Evolutionary conservation across 2,888 invertebrate genomes (phyloP).

Genomic region (Watsonalla binaria): DNA sequence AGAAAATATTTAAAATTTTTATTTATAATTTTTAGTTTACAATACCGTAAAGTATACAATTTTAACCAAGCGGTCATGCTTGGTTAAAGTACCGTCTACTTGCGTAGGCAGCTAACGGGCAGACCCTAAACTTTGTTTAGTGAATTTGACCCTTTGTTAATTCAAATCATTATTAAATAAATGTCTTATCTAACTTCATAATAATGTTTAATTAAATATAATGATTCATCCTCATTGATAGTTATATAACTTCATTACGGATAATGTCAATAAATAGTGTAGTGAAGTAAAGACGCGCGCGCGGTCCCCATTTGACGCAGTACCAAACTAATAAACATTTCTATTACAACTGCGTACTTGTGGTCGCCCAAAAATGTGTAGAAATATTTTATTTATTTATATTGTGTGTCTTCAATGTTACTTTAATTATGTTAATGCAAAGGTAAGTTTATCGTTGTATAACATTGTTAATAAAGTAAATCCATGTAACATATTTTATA

Average conservation of each 20-base stretch:
- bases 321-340: neutral
- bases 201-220: slow-evolving; percentile 7
- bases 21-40: no score
- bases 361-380: neutral
- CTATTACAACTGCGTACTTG: neutral
- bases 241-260: slow-evolving; percentile 16
- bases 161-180: no score
- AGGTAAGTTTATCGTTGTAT: slow-evolving; percentile 14
- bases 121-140: no score
- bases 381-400: slow-evolving; percentile 7
- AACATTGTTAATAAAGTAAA: neutral
- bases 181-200: no score
- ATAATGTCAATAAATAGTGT: slow-evolving; percentile 18
- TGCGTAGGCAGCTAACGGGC: no score
- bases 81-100: no score
- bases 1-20: no score
- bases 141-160: no score
- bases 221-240: slow-evolving; percentile 11
- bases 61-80: no score
- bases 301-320: neutral
- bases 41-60: no score
- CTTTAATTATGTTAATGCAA: slow-evolving; percentile 12
- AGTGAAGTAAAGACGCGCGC: slow-evolving; percentile 17
- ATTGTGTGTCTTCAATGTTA: slow-evolving; percentile 14
- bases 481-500: no score